A percentile compares a stretch with the other conserved stretches of the same genome.
phyloP scores from a whole-genome alignment of 2,113 vertebrate species.

The Oriolus oriolus region DNA sequence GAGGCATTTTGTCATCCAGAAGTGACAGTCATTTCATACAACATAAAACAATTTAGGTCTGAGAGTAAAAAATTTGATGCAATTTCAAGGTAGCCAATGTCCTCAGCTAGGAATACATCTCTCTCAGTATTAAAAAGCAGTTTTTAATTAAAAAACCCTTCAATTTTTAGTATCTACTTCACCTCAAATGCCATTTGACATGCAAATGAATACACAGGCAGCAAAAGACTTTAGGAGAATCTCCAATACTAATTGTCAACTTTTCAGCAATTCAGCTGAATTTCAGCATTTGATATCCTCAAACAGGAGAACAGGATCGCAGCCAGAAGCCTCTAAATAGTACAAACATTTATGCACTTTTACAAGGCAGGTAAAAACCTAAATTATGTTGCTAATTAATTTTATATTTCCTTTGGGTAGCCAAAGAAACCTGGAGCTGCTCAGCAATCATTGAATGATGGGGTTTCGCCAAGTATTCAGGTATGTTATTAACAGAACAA shows the following conservation, averaged over 20 bases:
- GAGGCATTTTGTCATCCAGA: neutral
- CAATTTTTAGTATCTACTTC: slow-evolving; percentile 5
- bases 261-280: neutral
- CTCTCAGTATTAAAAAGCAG: slow-evolving; percentile 5
- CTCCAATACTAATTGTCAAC: neutral
- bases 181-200: slow-evolving; percentile 41
- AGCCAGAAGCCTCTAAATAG: slow-evolving; percentile 69
- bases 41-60: neutral
- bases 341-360: slow-evolving; percentile 68
- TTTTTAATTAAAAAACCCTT: slow-evolving; percentile 29
- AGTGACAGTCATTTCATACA: neutral
- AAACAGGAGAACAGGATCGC: slow-evolving; percentile 38
- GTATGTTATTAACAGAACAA: slow-evolving; percentile 57
- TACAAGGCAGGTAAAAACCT: slow-evolving; percentile 74
- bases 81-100: slow-evolving; percentile 6
- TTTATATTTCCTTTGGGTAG: slow-evolving; percentile 78
- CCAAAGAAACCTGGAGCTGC: slow-evolving; percentile 61
- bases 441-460: slow-evolving; percentile 26
- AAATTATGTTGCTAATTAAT: slow-evolving; percentile 80
- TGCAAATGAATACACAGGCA: neutral
- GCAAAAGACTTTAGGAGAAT: neutral
- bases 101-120: slow-evolving; percentile 29
- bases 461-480: slow-evolving; percentile 70
- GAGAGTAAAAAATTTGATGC: neutral
- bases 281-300: neutral